Base-by-base conservation (phyloP, 2,797 vertebrate species). In the Loris lydekkerianus region DNA sequence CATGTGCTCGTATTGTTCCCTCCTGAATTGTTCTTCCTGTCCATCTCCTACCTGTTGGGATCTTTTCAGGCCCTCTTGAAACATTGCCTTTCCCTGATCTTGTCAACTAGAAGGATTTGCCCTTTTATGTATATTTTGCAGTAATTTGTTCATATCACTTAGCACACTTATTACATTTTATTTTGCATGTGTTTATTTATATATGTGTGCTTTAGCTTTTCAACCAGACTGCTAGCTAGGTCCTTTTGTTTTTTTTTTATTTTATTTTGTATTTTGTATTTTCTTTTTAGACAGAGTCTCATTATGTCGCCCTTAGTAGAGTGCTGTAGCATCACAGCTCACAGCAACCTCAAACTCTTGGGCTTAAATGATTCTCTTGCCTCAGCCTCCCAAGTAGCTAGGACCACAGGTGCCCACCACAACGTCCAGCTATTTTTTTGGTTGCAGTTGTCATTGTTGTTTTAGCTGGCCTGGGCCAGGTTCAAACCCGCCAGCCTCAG, bases 61-160 rank as follows among this genome's bases (percentile, higher is more conserved):
- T 77, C 75, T 58, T 61, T 70, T 76, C 72, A 77, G 10, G 27
- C 60, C 46, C 21, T 29, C 0, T n/a, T 53, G 65, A 96, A 81
- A 60, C 40, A 25, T 29, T 86, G n/a, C 37, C 40, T 86, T 81
- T 92, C 91, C 86, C 70, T 80, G 56, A 88, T 67, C 67, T 90
- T 69, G 78, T 91, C 58, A 73, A 58, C 73, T 84, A 43, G 75
- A 88, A 18, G 37, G 53, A 29, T 87, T 70, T 88, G 61, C 15
- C 86, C 15, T 91, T n/a, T 56, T 58, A 11, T n/a, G 7, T 37
- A 27, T 10, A 76, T 56, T 78, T 89, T 37, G 72, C 70, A 93
- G 61, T 56, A 87, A 25, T 40, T 46, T 69, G 18, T 65, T 72
- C 27, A 20, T 17, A 56, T 31, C 43, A 93, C 20, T 81, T 88